These are phyloP conservation scores for Trematomus loennbergii DNA, from an alignment of 2,113 vertebrate species.

Conservation along the genomic window DNA sequence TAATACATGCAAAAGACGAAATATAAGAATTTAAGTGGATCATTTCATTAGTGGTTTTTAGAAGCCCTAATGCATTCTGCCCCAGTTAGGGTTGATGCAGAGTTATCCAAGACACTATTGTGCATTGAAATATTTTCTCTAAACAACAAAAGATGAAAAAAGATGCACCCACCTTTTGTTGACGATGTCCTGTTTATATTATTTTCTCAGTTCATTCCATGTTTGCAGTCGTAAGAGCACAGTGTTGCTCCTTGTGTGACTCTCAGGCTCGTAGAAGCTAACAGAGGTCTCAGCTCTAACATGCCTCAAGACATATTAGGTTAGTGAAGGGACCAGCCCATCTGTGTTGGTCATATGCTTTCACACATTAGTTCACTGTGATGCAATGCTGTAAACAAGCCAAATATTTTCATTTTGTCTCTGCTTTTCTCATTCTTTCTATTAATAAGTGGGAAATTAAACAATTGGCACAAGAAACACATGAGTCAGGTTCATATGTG, in stretches of 20 bases:
- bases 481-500: background rate
- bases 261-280: constrained; percentile 16
- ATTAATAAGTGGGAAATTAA: background rate
- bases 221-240: constrained; percentile 24
- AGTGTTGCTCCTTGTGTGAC: background rate
- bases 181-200: background rate
- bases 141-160: constrained; percentile 1
- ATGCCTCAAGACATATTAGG: constrained; percentile 69
- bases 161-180: constrained; percentile 35
- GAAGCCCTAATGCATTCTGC: background rate
- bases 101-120: constrained; percentile 13
- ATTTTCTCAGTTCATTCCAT: constrained; percentile 53
- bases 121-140: constrained; percentile 12
- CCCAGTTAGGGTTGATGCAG: background rate
- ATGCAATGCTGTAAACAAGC: constrained; percentile 43
- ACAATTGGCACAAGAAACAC: too few species aligned
- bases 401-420: background rate
- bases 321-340: constrained; percentile 70
- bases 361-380: constrained; percentile 62
- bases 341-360: constrained; percentile 62
- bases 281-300: constrained; percentile 44
- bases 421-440: background rate
- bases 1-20: background rate
- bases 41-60: background rate
- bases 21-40: background rate